These are phyloP conservation scores for Monochamus saltuarius DNA, from an alignment of 1,140 invertebrate genomes.

Conservation along the genomic window DNA sequence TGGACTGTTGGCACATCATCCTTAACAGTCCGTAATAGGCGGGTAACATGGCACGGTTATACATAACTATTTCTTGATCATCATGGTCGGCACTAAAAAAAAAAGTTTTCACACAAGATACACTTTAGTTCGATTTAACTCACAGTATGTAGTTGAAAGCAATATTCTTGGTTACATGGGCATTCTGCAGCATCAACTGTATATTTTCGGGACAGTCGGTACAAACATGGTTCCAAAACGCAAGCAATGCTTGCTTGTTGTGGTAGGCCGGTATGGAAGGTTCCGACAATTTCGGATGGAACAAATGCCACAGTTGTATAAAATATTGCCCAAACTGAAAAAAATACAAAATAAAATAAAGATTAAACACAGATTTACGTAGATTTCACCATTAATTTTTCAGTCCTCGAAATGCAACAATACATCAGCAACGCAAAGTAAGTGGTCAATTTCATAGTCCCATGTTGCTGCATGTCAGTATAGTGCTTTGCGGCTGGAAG, in stretches of 20 bases:
- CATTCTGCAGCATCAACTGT: slow-evolving; percentile 80
- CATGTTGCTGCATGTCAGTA: slow-evolving; percentile 80
- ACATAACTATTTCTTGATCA: slow-evolving; percentile 90
- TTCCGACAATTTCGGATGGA: slow-evolving; percentile 93
- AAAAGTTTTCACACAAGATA: too few species aligned
- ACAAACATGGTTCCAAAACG: slow-evolving; percentile 92
- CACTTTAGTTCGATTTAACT: slow-evolving; percentile 53
- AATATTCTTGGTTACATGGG: slow-evolving; percentile 86
- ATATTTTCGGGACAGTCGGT: slow-evolving; percentile 91
- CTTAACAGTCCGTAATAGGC: slow-evolving; percentile 91
- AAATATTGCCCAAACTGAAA: slow-evolving; percentile 84
- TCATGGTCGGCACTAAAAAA: slow-evolving; percentile 83
- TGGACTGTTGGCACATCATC: slow-evolving; percentile 85
- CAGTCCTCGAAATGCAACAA: slow-evolving; percentile 83
- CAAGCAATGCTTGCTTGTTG: slow-evolving; percentile 89
- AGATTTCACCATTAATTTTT: slow-evolving; percentile 84
- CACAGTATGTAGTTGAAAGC: slow-evolving; percentile 96
- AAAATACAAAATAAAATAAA: slow-evolving; percentile 7
- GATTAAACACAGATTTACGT: background rate
- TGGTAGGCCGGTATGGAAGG: slow-evolving; percentile 92
- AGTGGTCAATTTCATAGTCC: slow-evolving; percentile 86
- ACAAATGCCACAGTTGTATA: slow-evolving; percentile 88
- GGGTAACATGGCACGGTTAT: slow-evolving; percentile 90
- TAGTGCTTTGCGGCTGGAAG: slow-evolving; percentile 81
- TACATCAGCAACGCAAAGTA: slow-evolving; percentile 90